Evolutionary conservation across 2,888 invertebrate genomes (phyloP).

Genomic region (Candidula unifasciata): DNA sequence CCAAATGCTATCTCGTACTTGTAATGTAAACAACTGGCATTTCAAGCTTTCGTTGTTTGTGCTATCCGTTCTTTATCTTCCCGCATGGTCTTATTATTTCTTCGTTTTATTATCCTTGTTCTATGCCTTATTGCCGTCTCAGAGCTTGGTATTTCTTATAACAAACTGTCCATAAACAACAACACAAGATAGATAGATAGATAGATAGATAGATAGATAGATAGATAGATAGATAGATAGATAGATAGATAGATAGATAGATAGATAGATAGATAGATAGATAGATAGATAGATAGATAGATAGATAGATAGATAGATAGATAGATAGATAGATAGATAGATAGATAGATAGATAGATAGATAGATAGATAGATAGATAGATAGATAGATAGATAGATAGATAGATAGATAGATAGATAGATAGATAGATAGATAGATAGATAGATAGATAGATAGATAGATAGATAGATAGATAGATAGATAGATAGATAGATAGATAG

Average conservation of each 20-base stretch:
- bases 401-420: too few species aligned
- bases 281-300: neutral
- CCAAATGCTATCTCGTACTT: conserved; percentile 50
- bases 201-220: too few species aligned
- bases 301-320: neutral
- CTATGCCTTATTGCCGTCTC: neutral
- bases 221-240: neutral
- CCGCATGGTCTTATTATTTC: conserved; percentile 40
- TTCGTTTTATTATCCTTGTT: conserved; percentile 18
- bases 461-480: neutral
- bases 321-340: neutral
- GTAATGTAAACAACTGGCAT: conserved; percentile 51
- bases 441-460: neutral
- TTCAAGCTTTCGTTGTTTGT: conserved; percentile 47
- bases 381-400: too few species aligned
- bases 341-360: neutral
- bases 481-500: too few species aligned
- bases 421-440: neutral
- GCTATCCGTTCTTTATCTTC: conserved; percentile 44
- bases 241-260: neutral
- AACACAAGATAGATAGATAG: neutral
- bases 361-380: too few species aligned
- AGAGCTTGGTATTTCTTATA: neutral
- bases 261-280: neutral
- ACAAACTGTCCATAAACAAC: neutral